Evolutionary conservation across 2,888 invertebrate genomes (phyloP).

Genomic region (Aradus depressus): DNA sequence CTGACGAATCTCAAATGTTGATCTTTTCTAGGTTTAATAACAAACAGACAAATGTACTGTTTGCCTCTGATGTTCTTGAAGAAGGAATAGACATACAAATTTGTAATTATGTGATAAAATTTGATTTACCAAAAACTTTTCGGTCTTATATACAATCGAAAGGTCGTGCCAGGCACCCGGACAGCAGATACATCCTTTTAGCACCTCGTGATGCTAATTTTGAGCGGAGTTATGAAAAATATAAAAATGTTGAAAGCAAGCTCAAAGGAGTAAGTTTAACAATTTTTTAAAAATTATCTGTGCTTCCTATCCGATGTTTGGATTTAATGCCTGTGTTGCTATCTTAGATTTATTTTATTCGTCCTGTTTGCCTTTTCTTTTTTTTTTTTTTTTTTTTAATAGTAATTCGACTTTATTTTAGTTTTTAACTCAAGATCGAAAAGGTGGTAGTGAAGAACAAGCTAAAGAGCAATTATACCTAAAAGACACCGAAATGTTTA

Average conservation of each 20-base stretch:
- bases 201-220: slow-evolving; percentile 9
- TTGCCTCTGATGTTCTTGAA: slow-evolving; percentile 73
- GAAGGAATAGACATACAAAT: slow-evolving; percentile 80
- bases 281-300: neutral
- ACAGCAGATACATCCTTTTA: slow-evolving; percentile 43
- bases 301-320: neutral
- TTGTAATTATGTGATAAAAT: slow-evolving; percentile 69
- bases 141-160: slow-evolving; percentile 82
- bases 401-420: slow-evolving; percentile 17
- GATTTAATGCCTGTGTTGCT: neutral
- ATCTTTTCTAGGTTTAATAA: slow-evolving; percentile 42
- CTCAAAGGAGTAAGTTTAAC: slow-evolving; percentile 40
- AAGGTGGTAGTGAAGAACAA: slow-evolving; percentile 43
- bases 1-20: no score
- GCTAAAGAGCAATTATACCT: slow-evolving; percentile 45
- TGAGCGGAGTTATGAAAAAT: slow-evolving; percentile 13
- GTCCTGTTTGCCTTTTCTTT: slow-evolving; percentile 2
- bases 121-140: slow-evolving; percentile 58
- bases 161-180: slow-evolving; percentile 64
- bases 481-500: slow-evolving; percentile 44
- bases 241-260: slow-evolving; percentile 24
- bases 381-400: slow-evolving; percentile 15
- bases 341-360: neutral
- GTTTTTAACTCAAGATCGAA: slow-evolving; percentile 37
- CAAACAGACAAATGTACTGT: slow-evolving; percentile 51